Conservation (phyloP, 2,888 invertebrate genomes). For the Augochlorella aurata region DNA sequence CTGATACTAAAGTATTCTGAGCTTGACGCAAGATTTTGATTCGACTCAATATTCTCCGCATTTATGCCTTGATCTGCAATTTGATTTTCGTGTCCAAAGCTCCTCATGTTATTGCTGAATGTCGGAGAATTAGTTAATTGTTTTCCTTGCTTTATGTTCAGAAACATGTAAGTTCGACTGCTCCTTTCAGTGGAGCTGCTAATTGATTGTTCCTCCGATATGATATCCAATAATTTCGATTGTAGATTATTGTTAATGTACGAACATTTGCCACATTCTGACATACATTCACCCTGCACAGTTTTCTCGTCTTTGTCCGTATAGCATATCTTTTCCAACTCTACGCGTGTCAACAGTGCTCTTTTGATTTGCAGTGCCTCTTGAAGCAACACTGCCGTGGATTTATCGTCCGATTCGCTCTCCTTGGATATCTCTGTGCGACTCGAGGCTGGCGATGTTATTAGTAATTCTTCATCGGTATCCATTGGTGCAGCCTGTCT, state of each 20-base stretch:
- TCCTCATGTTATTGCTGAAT: not conserved
- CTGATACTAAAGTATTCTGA: slow-evolving; percentile 45
- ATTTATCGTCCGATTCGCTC: slow-evolving; percentile 67
- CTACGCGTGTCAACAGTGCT: slow-evolving; percentile 62
- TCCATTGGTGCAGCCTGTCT: slow-evolving; percentile 41
- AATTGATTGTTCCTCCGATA: slow-evolving; percentile 73
- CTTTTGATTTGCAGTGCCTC: slow-evolving; percentile 70
- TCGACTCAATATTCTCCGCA: slow-evolving; percentile 8
- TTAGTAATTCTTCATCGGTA: slow-evolving; percentile 52
- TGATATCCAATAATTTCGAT: slow-evolving; percentile 71
- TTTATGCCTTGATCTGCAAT: not conserved
- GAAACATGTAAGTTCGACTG: slow-evolving; percentile 48
- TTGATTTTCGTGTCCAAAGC: not conserved
- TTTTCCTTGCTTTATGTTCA: slow-evolving; percentile 49
- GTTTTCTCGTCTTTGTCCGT: slow-evolving; percentile 22
- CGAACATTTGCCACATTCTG: not conserved
- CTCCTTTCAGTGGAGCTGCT: slow-evolving; percentile 66
- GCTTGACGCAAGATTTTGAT: slow-evolving; percentile 10
- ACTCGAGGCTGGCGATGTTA: slow-evolving; percentile 56
- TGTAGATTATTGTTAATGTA: slow-evolving; percentile 57
- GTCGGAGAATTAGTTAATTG: not conserved
- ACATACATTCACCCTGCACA: not conserved
- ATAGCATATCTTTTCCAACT: slow-evolving; percentile 45
- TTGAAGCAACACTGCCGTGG: slow-evolving; percentile 64
- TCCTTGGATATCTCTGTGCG: slow-evolving; percentile 61